Base-by-base conservation (phyloP, 2,113 vertebrate species). In the Semicossyphus pulcher region DNA sequence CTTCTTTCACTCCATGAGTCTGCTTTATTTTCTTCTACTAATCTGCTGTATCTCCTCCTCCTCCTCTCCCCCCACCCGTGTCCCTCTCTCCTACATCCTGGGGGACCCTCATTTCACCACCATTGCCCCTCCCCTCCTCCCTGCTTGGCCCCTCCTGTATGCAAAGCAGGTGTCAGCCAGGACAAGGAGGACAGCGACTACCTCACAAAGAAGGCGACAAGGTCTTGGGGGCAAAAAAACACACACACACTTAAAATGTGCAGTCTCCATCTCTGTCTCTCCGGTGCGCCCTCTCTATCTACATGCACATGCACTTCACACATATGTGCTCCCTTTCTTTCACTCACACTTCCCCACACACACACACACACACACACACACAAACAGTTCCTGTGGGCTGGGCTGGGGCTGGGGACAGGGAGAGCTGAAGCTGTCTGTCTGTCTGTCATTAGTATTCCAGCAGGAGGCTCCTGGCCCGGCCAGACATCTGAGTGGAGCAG, bases 381-480 rank as follows among this genome's bases (percentile, higher is more conserved):
- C 53, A 63, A 52, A 53, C 44, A 62, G 39, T 47, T 78, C 74
- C 79, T n/a, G 29, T 73, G 80, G 77, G 87, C 68, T 66, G 67
- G 78, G 83, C 76, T 72, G 76, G 67, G 61, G 71, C 75, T 79
- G 78, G 71, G 84, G 88, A 90, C 84, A 83, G 69, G 81, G 66
- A 85, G 78, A 83, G 86, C 89, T 80, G 82, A 86, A 91, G 80
- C 85, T 88, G 89, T 90, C 89, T 83, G 80, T 88, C 83, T 86
- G 81, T 92, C 91, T 80, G 92, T 96, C 95, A 98, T 98, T 98
- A 98, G 97, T 96, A 99, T 99, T 98, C 97, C 95, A 96, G 94
- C 95, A 92, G 92, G 92, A 90, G 95, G 95, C 94, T 96, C 94
- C 94, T 95, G 95, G 94, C 93, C 94, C 94, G 95, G 92, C 95